A percentile compares a stretch with the other conserved stretches of the same genome.
These are phyloP conservation scores for Chrysemys picta DNA, from an alignment of 2,113 vertebrate genomes.

Conservation along the genomic window DNA sequence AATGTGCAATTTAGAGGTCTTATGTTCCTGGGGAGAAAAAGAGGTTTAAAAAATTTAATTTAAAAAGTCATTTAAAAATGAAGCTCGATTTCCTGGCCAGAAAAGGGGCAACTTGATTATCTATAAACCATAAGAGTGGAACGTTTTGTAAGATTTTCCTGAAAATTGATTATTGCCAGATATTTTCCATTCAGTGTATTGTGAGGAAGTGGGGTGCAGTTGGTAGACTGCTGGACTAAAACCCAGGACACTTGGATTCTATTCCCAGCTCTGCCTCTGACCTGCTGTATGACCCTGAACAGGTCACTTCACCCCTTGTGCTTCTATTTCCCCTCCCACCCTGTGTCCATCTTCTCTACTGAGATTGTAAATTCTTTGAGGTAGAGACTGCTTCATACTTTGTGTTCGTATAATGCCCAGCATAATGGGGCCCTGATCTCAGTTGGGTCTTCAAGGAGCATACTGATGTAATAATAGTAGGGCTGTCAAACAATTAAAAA, in stretches of 20 bases:
- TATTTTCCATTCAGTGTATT: background rate
- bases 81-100: background rate
- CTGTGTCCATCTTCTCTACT: rapidly evolving
- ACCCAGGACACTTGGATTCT: background rate
- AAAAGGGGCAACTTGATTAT: background rate
- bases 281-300: background rate
- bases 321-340: background rate
- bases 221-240: background rate
- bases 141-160: background rate
- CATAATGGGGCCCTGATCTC: background rate
- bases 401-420: background rate
- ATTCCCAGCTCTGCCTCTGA: background rate
- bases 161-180: background rate
- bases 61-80: background rate
- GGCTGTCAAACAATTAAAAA: no score
- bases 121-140: background rate
- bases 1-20: background rate
- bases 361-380: background rate
- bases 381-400: background rate
- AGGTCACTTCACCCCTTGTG: background rate
- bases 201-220: background rate
- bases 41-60: background rate
- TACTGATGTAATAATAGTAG: background rate
- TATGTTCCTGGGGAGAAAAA: background rate
- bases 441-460: background rate